Percentiles rank a stretch among this genome's conserved stretches.
Conservation (phyloP, 2,797 vertebrate genomes). For the Emys orbicularis region DNA sequence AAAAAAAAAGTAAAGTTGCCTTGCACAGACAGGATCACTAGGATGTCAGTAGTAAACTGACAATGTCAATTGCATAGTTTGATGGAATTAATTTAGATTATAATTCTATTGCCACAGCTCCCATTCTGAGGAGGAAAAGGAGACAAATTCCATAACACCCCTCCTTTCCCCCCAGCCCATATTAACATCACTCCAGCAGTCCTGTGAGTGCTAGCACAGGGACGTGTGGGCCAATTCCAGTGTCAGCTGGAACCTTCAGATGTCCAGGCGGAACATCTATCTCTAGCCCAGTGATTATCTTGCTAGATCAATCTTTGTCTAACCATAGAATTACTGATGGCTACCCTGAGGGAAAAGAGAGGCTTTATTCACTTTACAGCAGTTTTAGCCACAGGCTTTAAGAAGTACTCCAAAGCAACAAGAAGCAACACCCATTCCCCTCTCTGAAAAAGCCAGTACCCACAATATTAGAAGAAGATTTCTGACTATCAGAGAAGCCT, state of each 20-base stretch:
- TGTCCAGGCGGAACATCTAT: conserved; percentile 31
- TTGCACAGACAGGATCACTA: conserved; percentile 31
- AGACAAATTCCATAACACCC: not conserved
- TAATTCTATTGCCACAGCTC: conserved; percentile 33
- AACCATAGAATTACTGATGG: conserved; percentile 6
- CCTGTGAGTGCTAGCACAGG: not conserved
- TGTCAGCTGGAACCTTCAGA: not conserved
- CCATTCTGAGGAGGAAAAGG: conserved; percentile 10
- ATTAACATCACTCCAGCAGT: rapidly evolving
- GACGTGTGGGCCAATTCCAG: not conserved
- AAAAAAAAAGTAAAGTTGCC: conserved; percentile 27
- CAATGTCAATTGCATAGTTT: conserved; percentile 51
- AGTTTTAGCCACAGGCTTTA: not conserved
- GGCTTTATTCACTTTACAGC: not conserved
- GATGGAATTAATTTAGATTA: conserved; percentile 54
- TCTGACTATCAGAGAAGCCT: not conserved
- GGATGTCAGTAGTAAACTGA: conserved; percentile 50
- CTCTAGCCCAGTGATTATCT: not conserved
- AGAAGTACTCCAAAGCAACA: not conserved
- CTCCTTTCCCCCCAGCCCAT: conserved; percentile 19
- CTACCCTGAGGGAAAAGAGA: not conserved
- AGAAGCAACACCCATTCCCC: not conserved
- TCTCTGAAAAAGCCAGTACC: not conserved
- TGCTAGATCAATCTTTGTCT: not conserved
- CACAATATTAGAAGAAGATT: not conserved